Evolutionary conservation across 2,797 vertebrate genomes (phyloP), one percentile per base, ranked within the genome.

Genomic region (Astyanax mexicanus): DNA sequence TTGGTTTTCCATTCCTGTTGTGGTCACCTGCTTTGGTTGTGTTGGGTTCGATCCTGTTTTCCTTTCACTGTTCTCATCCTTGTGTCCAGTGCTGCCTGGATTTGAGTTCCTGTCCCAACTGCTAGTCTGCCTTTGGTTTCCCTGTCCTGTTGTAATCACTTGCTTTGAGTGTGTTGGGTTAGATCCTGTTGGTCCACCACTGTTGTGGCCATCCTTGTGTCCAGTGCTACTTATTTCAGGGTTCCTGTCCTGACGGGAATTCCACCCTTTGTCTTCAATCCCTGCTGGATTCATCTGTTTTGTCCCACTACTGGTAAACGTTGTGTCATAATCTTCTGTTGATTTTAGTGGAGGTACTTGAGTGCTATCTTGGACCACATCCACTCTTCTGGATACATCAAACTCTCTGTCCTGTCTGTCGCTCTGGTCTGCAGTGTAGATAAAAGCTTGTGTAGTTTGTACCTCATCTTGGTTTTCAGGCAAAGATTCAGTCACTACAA

Each of bases 151-250:
- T 21, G 49, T 65, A 67, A 61, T 42, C 0, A 62, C 51, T 27
- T 57, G 25, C 6, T 57, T 32, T 57, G 38, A 51, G 45, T 57
- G 25, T 10, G 32, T 67, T 0, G 25, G 35, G 1, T 64, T 40
- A 9, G 62, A 66, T 70, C 49, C 51, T 76, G 61, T 37, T 49
- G 62, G 45, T n/a, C 71, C 45, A 68, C 35, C 47, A 32, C 23
- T 71, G 10, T 3, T 45, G 54, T 68, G n/a, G n/a, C n/a, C n/a
- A n/a, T n/a, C n/a, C n/a, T n/a, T n/a, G n/a, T n/a, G n/a, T n/a
- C n/a, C 69, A 38, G 12, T 49, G 1, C 15, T 47, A 5, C 10
- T 29, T 77, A 38, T 47, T 7, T 71, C 51, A 35, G 29, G 8
- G 42, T 68, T 57, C 13, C 0, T 38, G n/a, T n/a, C n/a, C n/a